Evolutionary conservation across 2,113 vertebrate genomes (phyloP), one percentile per base, ranked within the genome.

Genomic region (Psammodynastes pulverulentus): DNA sequence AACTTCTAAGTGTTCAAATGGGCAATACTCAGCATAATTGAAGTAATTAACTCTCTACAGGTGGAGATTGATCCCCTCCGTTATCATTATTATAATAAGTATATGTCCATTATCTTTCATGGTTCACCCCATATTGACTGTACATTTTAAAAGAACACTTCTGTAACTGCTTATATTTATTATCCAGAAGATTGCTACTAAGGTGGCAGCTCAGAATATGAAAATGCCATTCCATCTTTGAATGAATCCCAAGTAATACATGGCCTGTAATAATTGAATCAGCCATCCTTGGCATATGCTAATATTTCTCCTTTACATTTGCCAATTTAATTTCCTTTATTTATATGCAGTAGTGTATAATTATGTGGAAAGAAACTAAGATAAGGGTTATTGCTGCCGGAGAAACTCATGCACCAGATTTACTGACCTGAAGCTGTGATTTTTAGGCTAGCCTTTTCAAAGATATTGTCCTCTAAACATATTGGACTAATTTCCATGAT

Each of bases 311-410:
- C 54, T 86, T 95, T 94, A 79, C 49, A 10, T 92, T 94, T 91
- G 84, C 89, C 72, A 94, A 93, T 96, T 97, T 95, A 95, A 95
- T 92, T 89, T 39, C 67, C 94, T 93, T 92, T 92, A 89, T 94
- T 93, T 95, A 94, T 94, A 86, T 84, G 92, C 62, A 87, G 95
- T 15, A 89, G 92, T 96, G 93, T 95, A 92, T 58, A 90, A 94
- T 84, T 92, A 94, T 91, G 23, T 93, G 89, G 87, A 4, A 88
- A 87, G 85, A 91, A 96, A 79, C 88, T 94, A 54, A 0, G 67
- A 90, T 91, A 92, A 95, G 87, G 95, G 7, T n/a, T 89, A 29
- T 29, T 49, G 54, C 8, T 49, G 2, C 48, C 49, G 10, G 2
- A 34, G 58, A 72, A 67, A 2, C 17, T 92, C 87, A 10, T 24